Base-by-base conservation (phyloP, 2,888 invertebrate genomes). In the Dendrolimus pini region DNA sequence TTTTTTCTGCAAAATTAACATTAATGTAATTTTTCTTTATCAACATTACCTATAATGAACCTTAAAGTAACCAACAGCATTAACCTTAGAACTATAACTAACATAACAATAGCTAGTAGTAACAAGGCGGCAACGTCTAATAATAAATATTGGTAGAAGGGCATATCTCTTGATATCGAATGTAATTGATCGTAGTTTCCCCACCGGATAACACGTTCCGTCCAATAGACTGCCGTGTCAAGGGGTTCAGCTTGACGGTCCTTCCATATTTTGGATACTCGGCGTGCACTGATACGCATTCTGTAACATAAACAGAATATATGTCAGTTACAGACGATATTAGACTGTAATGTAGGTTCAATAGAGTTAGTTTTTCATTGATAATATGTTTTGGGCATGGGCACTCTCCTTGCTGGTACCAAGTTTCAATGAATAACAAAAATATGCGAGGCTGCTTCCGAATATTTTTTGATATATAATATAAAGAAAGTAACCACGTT, bases 141-240 rank as follows among this genome's bases (percentile, higher is more conserved):
- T 53, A 88, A 62, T 0, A 78, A 67, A 57, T 80, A 67, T 65
- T 88, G 78, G 62, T 82, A 75, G 63, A 80, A 75, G 1, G 76
- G 74, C 7, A 89, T 70, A 58, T 89, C 76, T 56, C 81, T 75
- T 0, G 87, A 72, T 1, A 69, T 55, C 0, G 86, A 78, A 64
- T 85, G 77, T 0, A 89, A 72, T 1, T 76, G 79, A 13, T 84
- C 80, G 1, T 66, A 63, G 56, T 74, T 67, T 0, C 90, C 88
- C 88, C 89, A 90, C 18, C 89, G 74, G 52, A 92, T 75, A 41
- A 92, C 86, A 60, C 93, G 81, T 62, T 93, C 93, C 42, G 91
- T 85, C 87, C 92, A 92, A 82, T 92, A 93, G 1, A 93, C 80
- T 0, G 93, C 93, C 0, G 90, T 92, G 58, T 92, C 90, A 41